Evolutionary conservation across 2,888 invertebrate species (phyloP).

Genomic region (Deilephila elpenor): DNA sequence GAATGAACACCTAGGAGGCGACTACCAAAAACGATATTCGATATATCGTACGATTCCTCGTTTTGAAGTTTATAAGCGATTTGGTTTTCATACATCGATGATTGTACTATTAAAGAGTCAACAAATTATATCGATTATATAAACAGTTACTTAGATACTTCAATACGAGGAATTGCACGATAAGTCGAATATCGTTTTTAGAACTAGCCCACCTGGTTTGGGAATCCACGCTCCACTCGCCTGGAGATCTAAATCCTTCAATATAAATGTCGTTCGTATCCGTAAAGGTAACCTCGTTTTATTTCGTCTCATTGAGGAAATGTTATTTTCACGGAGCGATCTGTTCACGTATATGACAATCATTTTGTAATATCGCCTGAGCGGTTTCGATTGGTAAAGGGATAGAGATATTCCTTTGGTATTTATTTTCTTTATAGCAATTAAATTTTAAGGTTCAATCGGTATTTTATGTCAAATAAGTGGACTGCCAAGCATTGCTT

Average conservation of each 20-base stretch:
- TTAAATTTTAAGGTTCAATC: background rate
- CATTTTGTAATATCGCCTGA: constrained; percentile 7
- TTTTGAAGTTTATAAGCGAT: too few species aligned
- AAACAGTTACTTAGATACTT: too few species aligned
- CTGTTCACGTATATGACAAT: background rate
- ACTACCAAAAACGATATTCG: too few species aligned
- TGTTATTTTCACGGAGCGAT: constrained; percentile 3
- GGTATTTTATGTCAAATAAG: too few species aligned
- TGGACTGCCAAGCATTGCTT: too few species aligned
- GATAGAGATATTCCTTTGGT: background rate
- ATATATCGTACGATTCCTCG: too few species aligned
- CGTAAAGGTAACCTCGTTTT: constrained; percentile 20
- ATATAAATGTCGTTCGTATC: constrained; percentile 21
- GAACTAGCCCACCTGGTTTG: constrained; percentile 21
- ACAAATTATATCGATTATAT: too few species aligned
- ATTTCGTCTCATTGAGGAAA: constrained; percentile 16
- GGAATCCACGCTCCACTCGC: constrained; percentile 39
- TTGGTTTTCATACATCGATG: too few species aligned
- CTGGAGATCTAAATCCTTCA: constrained; percentile 25
- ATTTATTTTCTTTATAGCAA: background rate
- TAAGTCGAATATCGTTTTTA: too few species aligned
- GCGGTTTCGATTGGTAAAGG: background rate
- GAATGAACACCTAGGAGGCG: constrained; percentile 28
- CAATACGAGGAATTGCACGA: too few species aligned
- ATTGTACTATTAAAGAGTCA: too few species aligned